Percentiles rank a stretch among this genome's conserved stretches.
phyloP scores from a whole-genome alignment of 1,140 invertebrate species.

The Trichogramma pretiosum region DNA sequence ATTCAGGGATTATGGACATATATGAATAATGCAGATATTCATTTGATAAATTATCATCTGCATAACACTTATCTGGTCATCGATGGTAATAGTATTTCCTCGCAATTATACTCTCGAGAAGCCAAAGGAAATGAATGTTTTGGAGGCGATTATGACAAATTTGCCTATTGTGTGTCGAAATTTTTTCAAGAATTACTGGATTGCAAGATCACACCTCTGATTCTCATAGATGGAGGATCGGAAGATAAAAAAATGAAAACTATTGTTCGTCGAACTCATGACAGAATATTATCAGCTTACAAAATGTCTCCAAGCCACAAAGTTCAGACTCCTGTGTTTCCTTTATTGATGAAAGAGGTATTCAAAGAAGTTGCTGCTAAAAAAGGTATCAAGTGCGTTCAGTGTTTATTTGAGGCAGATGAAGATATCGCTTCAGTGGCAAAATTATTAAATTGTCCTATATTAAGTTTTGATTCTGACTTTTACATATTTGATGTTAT shows the following conservation, averaged over 20 bases:
- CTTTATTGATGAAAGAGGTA: conserved; percentile 59
- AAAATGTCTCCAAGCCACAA: conserved; percentile 40
- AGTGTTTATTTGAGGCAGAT: conserved; percentile 81
- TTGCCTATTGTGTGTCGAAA: conserved; percentile 49
- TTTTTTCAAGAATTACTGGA: conserved; percentile 65
- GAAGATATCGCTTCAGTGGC: conserved; percentile 71
- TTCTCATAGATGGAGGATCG: conserved; percentile 76
- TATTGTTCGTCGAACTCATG: conserved; percentile 50
- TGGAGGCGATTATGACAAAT: conserved; percentile 81
- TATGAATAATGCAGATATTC: conserved; percentile 59
- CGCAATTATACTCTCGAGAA: conserved; percentile 60
- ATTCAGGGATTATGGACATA: conserved; percentile 73
- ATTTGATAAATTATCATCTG: conserved; percentile 56
- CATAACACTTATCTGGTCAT: conserved; percentile 66
- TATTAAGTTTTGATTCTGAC: conserved; percentile 84
- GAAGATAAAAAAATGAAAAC: conserved; percentile 70
- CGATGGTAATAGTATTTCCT: conserved; percentile 71
- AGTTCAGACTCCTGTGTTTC: conserved; percentile 52
- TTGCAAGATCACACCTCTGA: conserved; percentile 67
- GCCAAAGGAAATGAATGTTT: conserved; percentile 60
- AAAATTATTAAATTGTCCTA: conserved; percentile 66
- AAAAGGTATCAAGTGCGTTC: conserved; percentile 55
- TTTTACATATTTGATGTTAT: conserved; percentile 78
- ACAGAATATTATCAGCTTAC: conserved; percentile 49
- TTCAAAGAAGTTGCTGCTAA: conserved; percentile 60